Percentiles rank a stretch among this genome's conserved stretches.
These are phyloP conservation scores for Dusona sp. DNA, from an alignment of 2,888 invertebrate genomes.

Conservation along the genomic window DNA sequence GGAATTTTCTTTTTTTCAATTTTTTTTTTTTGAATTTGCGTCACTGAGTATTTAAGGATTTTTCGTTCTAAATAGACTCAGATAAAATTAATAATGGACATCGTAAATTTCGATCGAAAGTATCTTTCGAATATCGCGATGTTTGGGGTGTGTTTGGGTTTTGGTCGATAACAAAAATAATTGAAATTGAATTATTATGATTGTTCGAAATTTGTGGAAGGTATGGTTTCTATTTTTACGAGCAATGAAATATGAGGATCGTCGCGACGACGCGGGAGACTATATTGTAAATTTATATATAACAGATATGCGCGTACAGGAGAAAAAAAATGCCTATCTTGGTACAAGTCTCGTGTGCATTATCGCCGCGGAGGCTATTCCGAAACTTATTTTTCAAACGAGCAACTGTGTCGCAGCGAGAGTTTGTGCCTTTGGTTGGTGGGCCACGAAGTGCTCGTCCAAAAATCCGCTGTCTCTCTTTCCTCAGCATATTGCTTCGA, in stretches of 20 bases:
- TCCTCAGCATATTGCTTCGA: constrained; percentile 26
- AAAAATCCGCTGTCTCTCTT: constrained; percentile 47
- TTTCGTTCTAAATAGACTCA: neutral
- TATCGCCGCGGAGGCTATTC: constrained; percentile 1
- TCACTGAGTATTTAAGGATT: neutral
- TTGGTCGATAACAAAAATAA: neutral
- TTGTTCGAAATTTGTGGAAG: neutral
- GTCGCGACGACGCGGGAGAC: constrained; percentile 47
- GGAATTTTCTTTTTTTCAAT: too few relatives aligned
- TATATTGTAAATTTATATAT: neutral
- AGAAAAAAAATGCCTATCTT: constrained; percentile 6
- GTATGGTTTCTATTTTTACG: constrained; percentile 32
- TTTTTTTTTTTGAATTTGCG: too few relatives aligned
- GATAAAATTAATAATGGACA: neutral
- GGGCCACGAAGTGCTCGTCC: constrained; percentile 40
- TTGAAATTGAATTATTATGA: neutral
- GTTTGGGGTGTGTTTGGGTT: neutral
- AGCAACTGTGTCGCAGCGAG: constrained; percentile 12
- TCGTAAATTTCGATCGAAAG: neutral
- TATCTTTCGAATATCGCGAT: too few relatives aligned
- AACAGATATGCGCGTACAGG: neutral
- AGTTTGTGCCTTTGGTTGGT: constrained; percentile 17
- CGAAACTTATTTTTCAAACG: constrained; percentile 33
- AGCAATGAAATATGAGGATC: constrained; percentile 27
- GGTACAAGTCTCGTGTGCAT: constrained; percentile 23